Evolutionary conservation across 2,888 invertebrate genomes (phyloP), one percentile per base, ranked within the genome.

Genomic region (Noctua pronuba): DNA sequence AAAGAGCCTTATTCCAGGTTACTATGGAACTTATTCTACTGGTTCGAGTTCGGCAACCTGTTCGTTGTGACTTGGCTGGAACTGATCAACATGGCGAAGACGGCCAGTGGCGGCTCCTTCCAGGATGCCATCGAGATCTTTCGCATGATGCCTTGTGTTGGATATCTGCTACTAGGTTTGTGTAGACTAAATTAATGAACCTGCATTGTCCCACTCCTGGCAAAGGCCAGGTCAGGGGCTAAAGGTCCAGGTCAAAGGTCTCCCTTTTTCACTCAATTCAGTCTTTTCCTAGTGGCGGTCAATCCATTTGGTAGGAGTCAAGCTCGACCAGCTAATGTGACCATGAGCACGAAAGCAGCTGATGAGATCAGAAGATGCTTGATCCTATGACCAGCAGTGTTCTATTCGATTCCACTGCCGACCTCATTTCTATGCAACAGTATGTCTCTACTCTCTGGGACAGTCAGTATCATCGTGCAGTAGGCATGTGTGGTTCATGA

Each of bases 141-240:
- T 82, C 88, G 91, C 49, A 95, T 95, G 95, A 92, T 94, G 92
- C 95, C 95, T 0, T 95, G 95, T 74, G 87, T 94, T 11, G 95
- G 94, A 11, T 95, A 94, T 67, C 73, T 94, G 41, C 55, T 95
- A 3, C 87, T 95, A 18, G 93, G 95, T 95, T 46, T 7, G 18
- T 46, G 18, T 46, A 46, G 46, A 46, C 46, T 6, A 18, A 46
- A 46, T 18, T 18, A 18, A 46, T 18, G 5, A 46, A 46, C 18
- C 6, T 46, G 18, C 18, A 18, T 16, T 18, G 18, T 46, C 18
- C 18, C 46, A 46, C 46, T 46, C 46, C 46, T 46, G 7, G 46
- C 46, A 46, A 46, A 46, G 6, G 6, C 6, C 18, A n/a, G n/a
- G n/a, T n/a, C n/a, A n/a, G n/a, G n/a, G n/a, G n/a, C n/a, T n/a